A percentile compares a stretch with the other conserved stretches of the same genome.
Conservation (phyloP, 2,888 invertebrate species). For the Stenodema calcarata region DNA sequence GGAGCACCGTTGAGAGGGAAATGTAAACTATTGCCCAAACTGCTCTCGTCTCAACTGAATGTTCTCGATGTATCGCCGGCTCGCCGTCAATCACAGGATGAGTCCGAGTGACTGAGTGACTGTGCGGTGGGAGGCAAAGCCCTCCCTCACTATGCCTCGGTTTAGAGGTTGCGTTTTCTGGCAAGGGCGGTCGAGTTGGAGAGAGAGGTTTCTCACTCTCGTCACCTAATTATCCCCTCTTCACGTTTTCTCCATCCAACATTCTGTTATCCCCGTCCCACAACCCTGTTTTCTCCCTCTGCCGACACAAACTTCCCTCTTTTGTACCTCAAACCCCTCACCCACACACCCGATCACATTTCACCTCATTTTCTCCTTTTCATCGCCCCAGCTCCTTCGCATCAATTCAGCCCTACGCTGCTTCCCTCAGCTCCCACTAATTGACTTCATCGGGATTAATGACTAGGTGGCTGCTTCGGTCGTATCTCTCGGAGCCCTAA, state of each 20-base stretch:
- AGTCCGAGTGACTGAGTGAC: neutral
- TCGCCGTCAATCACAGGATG: conserved; percentile 6
- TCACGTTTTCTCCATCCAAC: too few species aligned
- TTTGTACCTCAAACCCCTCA: conserved; percentile 39
- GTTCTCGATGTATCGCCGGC: neutral
- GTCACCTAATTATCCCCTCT: conserved; percentile 7
- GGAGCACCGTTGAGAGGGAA: neutral
- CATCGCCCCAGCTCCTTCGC: conserved; percentile 42
- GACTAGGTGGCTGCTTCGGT: conserved; percentile 26
- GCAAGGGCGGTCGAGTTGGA: neutral
- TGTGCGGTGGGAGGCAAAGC: neutral
- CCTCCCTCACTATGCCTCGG: neutral
- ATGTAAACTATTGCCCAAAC: neutral
- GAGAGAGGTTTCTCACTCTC: neutral
- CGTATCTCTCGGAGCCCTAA: conserved; percentile 24
- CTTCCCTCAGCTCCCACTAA: conserved; percentile 8
- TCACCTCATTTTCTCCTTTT: conserved; percentile 30
- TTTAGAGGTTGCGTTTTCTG: neutral
- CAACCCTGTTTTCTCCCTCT: neutral
- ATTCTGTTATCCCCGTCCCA: too few species aligned
- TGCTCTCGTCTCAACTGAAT: neutral
- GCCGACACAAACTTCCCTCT: conserved; percentile 39
- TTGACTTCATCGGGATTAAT: conserved; percentile 35
- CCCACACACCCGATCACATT: conserved; percentile 46
- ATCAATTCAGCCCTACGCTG: conserved; percentile 24